Evolutionary conservation across 2,113 vertebrate species (phyloP), one percentile per base, ranked within the genome.

Genomic region (Chlamydotis undulata): DNA sequence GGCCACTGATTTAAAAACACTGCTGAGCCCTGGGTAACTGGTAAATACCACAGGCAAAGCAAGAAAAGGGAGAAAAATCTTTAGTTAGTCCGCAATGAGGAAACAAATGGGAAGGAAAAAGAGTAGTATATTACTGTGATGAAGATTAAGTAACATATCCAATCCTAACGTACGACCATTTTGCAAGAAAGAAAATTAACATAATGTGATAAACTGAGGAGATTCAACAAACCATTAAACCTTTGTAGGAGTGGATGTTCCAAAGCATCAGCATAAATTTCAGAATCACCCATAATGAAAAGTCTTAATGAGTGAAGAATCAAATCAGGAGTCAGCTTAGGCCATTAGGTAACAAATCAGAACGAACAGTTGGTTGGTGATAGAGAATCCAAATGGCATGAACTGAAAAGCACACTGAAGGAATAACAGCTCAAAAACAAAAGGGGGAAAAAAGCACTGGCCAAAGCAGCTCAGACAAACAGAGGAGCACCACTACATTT

Each of bases 211-310:
- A 91, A 94, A 96, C 57, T 86, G 35, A 86, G 87, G 65, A 69
- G 82, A 93, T 90, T 94, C 77, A 94, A 94, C 55, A 94, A 94
- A 95, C 87, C 49, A 60, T 83, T 94, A 97, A 89, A 91, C 53
- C 41, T 95, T 14, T 35, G 26, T 91, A 84, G 71, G 83, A 84
- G 31, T 71, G 74, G 68, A 57, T 70, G 33, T 89, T 70, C 39
- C 65, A 89, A 90, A 82, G 26, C 79, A 85, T 65, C 71, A 91
- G 69, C 52, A 93, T 93, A 76, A 89, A 95, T 94, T 49, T 90
- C 57, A 73, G 84, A 94, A 93, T 89, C 77, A 56, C 43, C 39
- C 35, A 26, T 94, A 91, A 93, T 65, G 82, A 95, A 89, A 94
- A 76, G 83, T 39, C 76, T 68, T 92, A 83, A 74, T 82, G 84